phyloP scores from a whole-genome alignment of 2,888 invertebrate genomes.

The Yponomeuta plumbellus region DNA sequence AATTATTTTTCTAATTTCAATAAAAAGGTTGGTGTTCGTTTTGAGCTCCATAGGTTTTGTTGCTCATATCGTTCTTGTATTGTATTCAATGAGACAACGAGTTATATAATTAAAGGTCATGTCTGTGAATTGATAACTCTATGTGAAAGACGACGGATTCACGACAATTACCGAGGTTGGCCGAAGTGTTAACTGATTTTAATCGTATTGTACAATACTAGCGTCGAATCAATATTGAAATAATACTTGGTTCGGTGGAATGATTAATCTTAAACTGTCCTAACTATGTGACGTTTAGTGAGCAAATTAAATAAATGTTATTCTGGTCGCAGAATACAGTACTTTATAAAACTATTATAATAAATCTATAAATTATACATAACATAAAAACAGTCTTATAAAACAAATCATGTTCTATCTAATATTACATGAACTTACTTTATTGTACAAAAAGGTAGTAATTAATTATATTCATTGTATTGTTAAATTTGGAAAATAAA shows the following conservation, averaged over 20 bases:
- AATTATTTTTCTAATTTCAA: too few species aligned
- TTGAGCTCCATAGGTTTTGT: too few species aligned
- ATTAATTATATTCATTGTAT: constrained; percentile 22
- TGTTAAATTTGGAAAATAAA: constrained; percentile 37
- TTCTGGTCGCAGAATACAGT: constrained; percentile 12
- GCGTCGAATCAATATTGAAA: constrained; percentile 49
- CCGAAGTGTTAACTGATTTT: too few species aligned
- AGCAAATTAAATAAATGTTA: constrained; percentile 12
- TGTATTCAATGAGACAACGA: too few species aligned
- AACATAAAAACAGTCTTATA: constrained; percentile 64
- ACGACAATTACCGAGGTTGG: too few species aligned
- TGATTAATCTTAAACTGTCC: constrained; percentile 35
- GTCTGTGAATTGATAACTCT: too few species aligned
- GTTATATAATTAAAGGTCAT: too few species aligned
- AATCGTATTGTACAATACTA: too few species aligned
- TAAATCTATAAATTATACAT: constrained; percentile 27
- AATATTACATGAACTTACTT: constrained; percentile 47
- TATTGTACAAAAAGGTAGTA: constrained; percentile 41
- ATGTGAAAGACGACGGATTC: too few species aligned
- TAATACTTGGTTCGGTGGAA: constrained; percentile 71
- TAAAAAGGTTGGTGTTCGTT: too few species aligned
- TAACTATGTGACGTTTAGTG: constrained; percentile 11
- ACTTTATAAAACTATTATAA: constrained; percentile 5
- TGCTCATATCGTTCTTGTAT: too few species aligned
- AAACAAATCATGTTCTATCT: constrained; percentile 44